Evolutionary conservation across 2,797 vertebrate genomes (phyloP), one percentile per base, ranked within the genome.

Genomic region (Mormyrops attenuatus): DNA sequence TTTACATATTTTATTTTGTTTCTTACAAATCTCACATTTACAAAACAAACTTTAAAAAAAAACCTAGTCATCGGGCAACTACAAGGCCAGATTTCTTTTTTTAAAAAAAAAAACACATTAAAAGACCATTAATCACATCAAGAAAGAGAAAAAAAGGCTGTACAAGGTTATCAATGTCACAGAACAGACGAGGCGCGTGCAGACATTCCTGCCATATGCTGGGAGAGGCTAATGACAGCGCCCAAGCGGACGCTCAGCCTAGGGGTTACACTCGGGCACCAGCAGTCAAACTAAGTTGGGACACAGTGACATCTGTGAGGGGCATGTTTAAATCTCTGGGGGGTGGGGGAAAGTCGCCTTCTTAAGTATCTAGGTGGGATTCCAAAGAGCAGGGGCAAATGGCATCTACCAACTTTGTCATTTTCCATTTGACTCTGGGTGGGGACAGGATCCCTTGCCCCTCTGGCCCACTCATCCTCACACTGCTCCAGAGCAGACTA

Each of bases 1-100:
- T 89, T 80, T 82, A 69, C 69, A 57, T 88, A 47, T 80, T 88
- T 89, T 89, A 89, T 57, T 88, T 69, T 73, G 66, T 89, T 88
- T 88, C 38, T 89, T 89, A 89, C 88, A 89, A 89, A 89, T 55
- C 34, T n/a, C 5, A 82, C 30, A 55, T 82, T 38, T 55, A 89
- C 73, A 57, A 77, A 88, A 89, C 52, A 57, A n/a, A 57, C 5
- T 13, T 55, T n/a, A n/a, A 9, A 26, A 80, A 44, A 38, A 73
- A 55, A 89, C 15, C 30, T 80, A 82, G 38, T n/a, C 1, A 7
- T 89, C 88, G 17, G 20, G 73, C 22, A 88, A 80, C 88, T 77
- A 88, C 88, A 88, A 11, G 15, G 66, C 63, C 47, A 73, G 34
- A 63, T 8, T 15, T 44, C 17, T 50, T 50, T 3, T 52, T 52